Conservation (phyloP, 64 coral and sea anemone genomes). For the Acropora tenuis region DNA sequence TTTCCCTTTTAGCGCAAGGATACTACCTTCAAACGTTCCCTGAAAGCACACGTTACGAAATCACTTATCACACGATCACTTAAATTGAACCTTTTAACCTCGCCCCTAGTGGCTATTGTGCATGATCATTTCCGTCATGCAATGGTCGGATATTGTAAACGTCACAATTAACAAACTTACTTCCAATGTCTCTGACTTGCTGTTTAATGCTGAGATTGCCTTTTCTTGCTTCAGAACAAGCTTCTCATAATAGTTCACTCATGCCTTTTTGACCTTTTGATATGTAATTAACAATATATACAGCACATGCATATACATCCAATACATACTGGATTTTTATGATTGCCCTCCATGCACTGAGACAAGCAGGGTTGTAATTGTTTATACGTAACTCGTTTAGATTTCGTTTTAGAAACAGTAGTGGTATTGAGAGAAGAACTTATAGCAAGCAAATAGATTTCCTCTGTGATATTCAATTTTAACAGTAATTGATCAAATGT, state of each 20-base stretch:
- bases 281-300: too few species aligned
- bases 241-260: constrained; percentile 29
- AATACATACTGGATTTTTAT: constrained; percentile 53
- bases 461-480: constrained; percentile 8
- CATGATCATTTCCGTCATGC: too few species aligned
- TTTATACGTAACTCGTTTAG: constrained; percentile 6
- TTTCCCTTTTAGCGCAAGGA: too few species aligned
- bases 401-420: constrained; percentile 13
- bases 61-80: too few species aligned
- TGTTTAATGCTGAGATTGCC: constrained; percentile 41
- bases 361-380: constrained; percentile 43
- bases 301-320: not conserved
- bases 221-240: not conserved
- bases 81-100: too few species aligned
- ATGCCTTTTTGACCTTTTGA: constrained; percentile 61
- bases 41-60: too few species aligned
- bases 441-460: constrained; percentile 65
- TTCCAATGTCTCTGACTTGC: not conserved
- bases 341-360: constrained; percentile 28
- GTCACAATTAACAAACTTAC: not conserved
- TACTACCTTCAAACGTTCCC: too few species aligned
- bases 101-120: too few species aligned
- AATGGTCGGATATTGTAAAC: too few species aligned
- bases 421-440: constrained; percentile 44
- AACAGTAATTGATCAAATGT: too few species aligned